Percentiles rank a stretch among this genome's conserved stretches.
These are phyloP conservation scores for Turnix velox DNA, from an alignment of 2,113 vertebrate genomes.

Conservation along the genomic window DNA sequence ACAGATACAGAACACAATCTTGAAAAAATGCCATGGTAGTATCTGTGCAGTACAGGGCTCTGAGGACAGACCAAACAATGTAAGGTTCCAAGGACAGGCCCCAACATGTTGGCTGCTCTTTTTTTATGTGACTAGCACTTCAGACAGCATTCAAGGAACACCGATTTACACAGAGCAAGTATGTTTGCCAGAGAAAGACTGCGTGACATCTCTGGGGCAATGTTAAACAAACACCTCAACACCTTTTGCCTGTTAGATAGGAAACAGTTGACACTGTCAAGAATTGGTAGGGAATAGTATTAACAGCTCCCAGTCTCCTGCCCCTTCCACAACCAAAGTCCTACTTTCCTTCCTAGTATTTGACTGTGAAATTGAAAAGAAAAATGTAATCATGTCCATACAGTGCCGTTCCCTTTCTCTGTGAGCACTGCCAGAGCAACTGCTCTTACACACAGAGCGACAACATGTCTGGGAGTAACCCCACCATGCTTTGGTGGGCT, in stretches of 20 bases:
- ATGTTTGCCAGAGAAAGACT: not conserved
- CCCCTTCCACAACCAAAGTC: not conserved
- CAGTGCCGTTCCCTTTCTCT: not conserved
- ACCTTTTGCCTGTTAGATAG: not conserved
- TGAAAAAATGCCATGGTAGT: not conserved
- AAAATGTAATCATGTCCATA: rapidly evolving
- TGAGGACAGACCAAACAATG: not conserved
- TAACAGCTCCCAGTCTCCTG: not conserved
- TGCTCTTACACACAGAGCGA: not conserved
- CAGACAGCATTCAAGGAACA: not conserved
- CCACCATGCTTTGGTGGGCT: not conserved
- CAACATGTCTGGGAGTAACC: not conserved
- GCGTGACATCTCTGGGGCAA: rapidly evolving
- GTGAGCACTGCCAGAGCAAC: not conserved
- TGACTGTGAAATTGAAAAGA: rapidly evolving
- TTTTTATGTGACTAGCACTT: not conserved
- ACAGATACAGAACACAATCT: not conserved
- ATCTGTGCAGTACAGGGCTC: not conserved
- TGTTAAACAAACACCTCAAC: not conserved
- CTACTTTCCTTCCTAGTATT: not conserved
- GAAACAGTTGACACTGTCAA: not conserved
- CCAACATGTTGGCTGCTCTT: not conserved
- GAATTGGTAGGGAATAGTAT: not conserved
- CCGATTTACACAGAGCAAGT: rapidly evolving
- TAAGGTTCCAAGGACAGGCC: not conserved